These are phyloP conservation scores for Peromyscus polionotus DNA, from an alignment of 2,113 vertebrate species.

Conservation along the genomic window DNA sequence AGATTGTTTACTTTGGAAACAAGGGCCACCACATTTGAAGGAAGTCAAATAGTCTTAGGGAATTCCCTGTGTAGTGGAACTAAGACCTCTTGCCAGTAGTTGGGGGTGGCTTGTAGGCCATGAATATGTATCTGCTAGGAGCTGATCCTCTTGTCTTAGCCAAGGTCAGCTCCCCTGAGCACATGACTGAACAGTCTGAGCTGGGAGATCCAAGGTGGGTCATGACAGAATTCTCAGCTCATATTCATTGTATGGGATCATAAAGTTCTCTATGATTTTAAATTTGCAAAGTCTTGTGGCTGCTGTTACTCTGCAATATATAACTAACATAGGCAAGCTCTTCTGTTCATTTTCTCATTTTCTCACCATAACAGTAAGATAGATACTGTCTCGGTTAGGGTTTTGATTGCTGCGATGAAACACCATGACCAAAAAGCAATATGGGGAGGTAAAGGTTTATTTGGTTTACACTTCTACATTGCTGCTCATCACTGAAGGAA, in stretches of 20 bases:
- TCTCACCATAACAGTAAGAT: neutral
- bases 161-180: neutral
- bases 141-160: neutral
- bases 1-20: neutral
- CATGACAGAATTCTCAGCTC: neutral
- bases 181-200: neutral
- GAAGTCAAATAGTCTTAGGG: fast-evolving
- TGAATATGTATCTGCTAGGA: fast-evolving
- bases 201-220: neutral
- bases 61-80: neutral
- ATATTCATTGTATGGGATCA: neutral
- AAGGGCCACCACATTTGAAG: neutral
- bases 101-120: neutral
- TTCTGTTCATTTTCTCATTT: neutral
- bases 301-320: neutral
- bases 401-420: neutral
- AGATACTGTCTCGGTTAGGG: neutral
- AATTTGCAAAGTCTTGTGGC: neutral
- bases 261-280: neutral
- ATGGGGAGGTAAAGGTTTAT: too few species aligned
- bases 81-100: too few species aligned
- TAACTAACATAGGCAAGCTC: neutral
- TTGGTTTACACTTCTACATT: too few species aligned
- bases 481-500: too few species aligned
- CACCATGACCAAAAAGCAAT: too few species aligned